Base-by-base conservation (phyloP, 1,140 invertebrate species). In the Ericerus pela region DNA sequence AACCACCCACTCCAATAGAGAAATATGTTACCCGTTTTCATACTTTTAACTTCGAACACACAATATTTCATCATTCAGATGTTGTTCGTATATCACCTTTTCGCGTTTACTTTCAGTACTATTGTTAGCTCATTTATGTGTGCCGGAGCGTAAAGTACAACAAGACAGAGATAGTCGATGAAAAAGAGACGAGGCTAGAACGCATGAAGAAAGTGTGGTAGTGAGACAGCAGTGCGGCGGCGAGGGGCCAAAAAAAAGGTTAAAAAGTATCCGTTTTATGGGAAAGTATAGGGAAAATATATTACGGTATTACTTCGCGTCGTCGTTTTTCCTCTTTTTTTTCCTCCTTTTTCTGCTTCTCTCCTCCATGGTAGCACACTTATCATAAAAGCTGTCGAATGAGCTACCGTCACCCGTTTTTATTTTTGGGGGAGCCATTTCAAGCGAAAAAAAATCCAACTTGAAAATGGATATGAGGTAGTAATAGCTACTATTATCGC, bases 41-140 rank as follows among this genome's bases (percentile, higher is more conserved):
- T n/a, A n/a, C n/a, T n/a, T 47, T 47, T 16, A 47, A 47, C 41
- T 24, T 20, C 16, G 41, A 47, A 20, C 41, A 47, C n/a, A n/a
- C n/a, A n/a, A n/a, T 47, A 47, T 47, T 47, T 47, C 41, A 47
- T 47, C 41, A 47, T 47, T 47, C 41, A 47, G 41, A 47, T 24
- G 41, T 47, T 47, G 41, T 24, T 24, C 41, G 26, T 47, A 47
- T 47, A 47, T 47, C 41, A 47, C 41, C 16, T 47, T 47, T 47
- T n/a, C n/a, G 26, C 41, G 26, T 47, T 47, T 47, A 47, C 41
- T 47, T 47, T 47, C 16, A n/a, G n/a, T 47, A 47, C 41, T 47
- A 47, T 47, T 47, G 41, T 47, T 24, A 47, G 41, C 41, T 47
- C 41, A 47, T 47, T 47, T 47, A 47, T 47, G 41, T 47, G 22